Evolutionary conservation across 2,888 invertebrate genomes (phyloP).

Genomic region (Panopea generosa): DNA sequence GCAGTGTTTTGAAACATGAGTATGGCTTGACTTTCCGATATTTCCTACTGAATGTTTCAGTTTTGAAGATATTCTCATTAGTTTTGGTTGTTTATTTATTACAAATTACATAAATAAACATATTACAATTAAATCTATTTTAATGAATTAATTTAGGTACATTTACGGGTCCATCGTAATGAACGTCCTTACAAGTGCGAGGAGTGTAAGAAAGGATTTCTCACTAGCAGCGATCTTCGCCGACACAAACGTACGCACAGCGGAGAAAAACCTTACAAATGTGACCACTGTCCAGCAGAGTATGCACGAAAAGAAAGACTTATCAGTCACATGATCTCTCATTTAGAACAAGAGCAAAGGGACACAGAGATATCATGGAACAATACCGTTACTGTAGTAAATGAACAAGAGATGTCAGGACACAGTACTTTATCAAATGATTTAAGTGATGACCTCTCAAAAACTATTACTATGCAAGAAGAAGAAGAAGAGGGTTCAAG

Average conservation of each 20-base stretch:
- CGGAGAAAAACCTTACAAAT: slow-evolving; percentile 60
- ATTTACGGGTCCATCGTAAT: slow-evolving; percentile 55
- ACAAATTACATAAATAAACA: too few relatives aligned
- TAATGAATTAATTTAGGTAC: slow-evolving; percentile 47
- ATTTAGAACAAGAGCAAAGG: slow-evolving; percentile 39
- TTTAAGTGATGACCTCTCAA: background rate
- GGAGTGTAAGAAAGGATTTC: slow-evolving; percentile 60
- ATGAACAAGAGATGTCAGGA: slow-evolving; percentile 13
- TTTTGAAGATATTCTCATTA: too few relatives aligned
- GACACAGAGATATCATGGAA: slow-evolving; percentile 2
- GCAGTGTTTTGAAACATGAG: too few relatives aligned
- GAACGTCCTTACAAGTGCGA: slow-evolving; percentile 58
- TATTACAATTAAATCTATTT: too few relatives aligned
- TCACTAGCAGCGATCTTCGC: slow-evolving; percentile 59
- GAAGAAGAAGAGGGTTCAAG: slow-evolving; percentile 16
- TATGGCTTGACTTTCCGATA: too few relatives aligned
- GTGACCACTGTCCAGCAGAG: slow-evolving; percentile 50
- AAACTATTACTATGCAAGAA: background rate
- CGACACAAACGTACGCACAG: slow-evolving; percentile 58
- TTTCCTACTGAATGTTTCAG: too few relatives aligned
- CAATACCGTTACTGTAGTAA: background rate
- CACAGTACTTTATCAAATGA: slow-evolving; percentile 3
- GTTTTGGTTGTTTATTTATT: too few relatives aligned
- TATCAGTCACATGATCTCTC: slow-evolving; percentile 45
- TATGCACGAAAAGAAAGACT: slow-evolving; percentile 59